A percentile compares a stretch with the other conserved stretches of the same genome.
Conservation (phyloP, 1,140 invertebrate genomes). For the Drosophila kohkoa region DNA sequence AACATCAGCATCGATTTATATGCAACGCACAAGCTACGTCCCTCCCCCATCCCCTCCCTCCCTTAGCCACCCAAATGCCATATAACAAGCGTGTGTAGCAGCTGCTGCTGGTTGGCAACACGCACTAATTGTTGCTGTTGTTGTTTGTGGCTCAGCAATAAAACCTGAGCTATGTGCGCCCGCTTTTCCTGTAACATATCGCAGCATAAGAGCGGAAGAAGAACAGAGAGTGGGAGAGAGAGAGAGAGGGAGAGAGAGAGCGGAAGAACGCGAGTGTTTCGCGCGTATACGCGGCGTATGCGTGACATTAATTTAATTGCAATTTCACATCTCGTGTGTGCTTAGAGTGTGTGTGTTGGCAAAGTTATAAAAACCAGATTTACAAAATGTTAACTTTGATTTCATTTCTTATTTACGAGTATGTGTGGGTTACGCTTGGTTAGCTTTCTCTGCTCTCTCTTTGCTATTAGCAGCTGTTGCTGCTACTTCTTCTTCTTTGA, state of each 20-base stretch:
- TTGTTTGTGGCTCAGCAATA: slow-evolving; percentile 65
- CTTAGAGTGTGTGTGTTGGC: slow-evolving; percentile 36
- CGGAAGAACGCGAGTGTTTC: slow-evolving; percentile 12
- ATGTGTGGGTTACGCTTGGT: slow-evolving; percentile 40
- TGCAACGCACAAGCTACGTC: slow-evolving; percentile 65
- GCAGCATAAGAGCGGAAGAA: too few species aligned
- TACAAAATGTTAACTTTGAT: slow-evolving; percentile 84
- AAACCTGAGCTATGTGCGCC: slow-evolving; percentile 64
- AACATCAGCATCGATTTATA: slow-evolving; percentile 79
- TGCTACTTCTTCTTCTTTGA: slow-evolving; percentile 3
- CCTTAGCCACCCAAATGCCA: slow-evolving; percentile 10
- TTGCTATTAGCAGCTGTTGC: slow-evolving; percentile 45
- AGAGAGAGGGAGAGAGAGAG: background rate
- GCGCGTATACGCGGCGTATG: slow-evolving; percentile 75
- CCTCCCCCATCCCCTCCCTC: background rate
- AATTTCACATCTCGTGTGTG: slow-evolving; percentile 69
- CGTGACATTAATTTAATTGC: slow-evolving; percentile 84
- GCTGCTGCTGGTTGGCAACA: slow-evolving; percentile 72
- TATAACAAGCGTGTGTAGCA: slow-evolving; percentile 48
- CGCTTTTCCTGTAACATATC: slow-evolving; percentile 70
- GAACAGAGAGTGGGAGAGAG: background rate
- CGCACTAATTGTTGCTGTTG: slow-evolving; percentile 71
- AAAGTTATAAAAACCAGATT: slow-evolving; percentile 82
- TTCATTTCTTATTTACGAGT: slow-evolving; percentile 82
- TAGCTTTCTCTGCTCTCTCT: slow-evolving; percentile 18